A percentile compares a stretch with the other conserved stretches of the same genome.
Evolutionary conservation across 2,888 invertebrate species (phyloP).

Genomic region (Disparrhopalites patrizii): DNA sequence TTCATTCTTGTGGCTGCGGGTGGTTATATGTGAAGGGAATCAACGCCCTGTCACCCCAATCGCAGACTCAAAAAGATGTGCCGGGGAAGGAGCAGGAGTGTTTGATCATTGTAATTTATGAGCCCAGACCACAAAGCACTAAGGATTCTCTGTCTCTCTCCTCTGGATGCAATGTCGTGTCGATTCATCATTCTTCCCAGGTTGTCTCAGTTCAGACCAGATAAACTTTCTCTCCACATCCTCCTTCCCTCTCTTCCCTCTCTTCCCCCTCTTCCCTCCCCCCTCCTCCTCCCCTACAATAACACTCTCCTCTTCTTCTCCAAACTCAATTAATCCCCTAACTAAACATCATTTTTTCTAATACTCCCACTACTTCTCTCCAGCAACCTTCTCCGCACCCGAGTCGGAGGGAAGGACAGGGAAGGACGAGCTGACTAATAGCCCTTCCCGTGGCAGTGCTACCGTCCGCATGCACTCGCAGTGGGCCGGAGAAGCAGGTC

Average conservation of each 20-base stretch:
- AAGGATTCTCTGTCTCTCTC: too few relatives aligned
- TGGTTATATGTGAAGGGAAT: too few relatives aligned
- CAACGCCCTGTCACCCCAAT: too few relatives aligned
- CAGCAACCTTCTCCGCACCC: too few relatives aligned
- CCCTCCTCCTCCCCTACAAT: not conserved
- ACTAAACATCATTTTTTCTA: not conserved
- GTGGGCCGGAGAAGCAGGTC: too few relatives aligned
- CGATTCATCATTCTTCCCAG: slow-evolving; percentile 46
- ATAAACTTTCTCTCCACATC: slow-evolving; percentile 29
- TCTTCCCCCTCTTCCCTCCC: not conserved
- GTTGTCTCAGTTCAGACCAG: slow-evolving; percentile 43
- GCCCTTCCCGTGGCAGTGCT: too few relatives aligned
- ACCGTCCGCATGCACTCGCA: too few relatives aligned
- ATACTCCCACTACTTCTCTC: not conserved
- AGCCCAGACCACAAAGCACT: slow-evolving; percentile 12
- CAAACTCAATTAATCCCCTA: not conserved
- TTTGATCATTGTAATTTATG: slow-evolving; percentile 28
- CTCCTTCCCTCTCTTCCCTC: not conserved
- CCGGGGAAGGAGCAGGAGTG: too few relatives aligned
- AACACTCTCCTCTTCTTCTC: not conserved
- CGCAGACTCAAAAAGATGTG: too few relatives aligned
- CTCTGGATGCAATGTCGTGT: slow-evolving; percentile 30
- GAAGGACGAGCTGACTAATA: too few relatives aligned
- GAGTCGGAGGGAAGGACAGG: too few relatives aligned
- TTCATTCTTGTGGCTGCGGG: too few relatives aligned